These are phyloP conservation scores for Thecophora atra DNA, from an alignment of 2,888 invertebrate species.

Conservation along the genomic window DNA sequence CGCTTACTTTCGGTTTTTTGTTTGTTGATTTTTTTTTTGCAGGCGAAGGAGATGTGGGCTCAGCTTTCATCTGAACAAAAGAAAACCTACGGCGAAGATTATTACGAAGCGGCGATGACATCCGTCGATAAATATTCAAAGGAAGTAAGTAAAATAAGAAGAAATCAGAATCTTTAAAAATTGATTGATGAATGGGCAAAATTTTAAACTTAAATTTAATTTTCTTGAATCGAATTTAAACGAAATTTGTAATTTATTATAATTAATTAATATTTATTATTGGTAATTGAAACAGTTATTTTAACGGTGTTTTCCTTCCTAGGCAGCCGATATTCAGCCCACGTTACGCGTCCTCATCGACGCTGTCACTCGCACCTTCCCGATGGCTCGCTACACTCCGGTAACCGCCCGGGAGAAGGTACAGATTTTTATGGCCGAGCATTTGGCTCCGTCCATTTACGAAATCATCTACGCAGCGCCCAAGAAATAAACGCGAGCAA, in stretches of 20 bases:
- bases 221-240: background rate
- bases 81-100: conserved; percentile 82
- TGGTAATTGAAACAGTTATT: too few relatives aligned
- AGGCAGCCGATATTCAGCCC: conserved; percentile 81
- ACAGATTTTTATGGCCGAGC: conserved; percentile 82
- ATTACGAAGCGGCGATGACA: conserved; percentile 82
- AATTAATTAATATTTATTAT: too few relatives aligned
- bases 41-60: conserved; percentile 85
- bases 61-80: conserved; percentile 80
- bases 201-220: background rate
- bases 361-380: conserved; percentile 82
- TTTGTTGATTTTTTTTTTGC: too few relatives aligned
- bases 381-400: conserved; percentile 84
- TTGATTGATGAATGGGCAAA: background rate
- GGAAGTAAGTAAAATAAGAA: conserved; percentile 62
- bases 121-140: conserved; percentile 83
- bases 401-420: conserved; percentile 81
- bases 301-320: conserved; percentile 43
- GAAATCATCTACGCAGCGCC: conserved; percentile 74
- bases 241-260: too few relatives aligned
- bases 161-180: too few relatives aligned
- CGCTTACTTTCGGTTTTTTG: background rate
- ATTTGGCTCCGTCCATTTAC: conserved; percentile 82
- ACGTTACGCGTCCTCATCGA: conserved; percentile 81
- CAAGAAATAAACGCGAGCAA: conserved; percentile 52